phyloP scores from a whole-genome alignment of 2,113 vertebrate genomes.

The Excalfactoria chinensis region DNA sequence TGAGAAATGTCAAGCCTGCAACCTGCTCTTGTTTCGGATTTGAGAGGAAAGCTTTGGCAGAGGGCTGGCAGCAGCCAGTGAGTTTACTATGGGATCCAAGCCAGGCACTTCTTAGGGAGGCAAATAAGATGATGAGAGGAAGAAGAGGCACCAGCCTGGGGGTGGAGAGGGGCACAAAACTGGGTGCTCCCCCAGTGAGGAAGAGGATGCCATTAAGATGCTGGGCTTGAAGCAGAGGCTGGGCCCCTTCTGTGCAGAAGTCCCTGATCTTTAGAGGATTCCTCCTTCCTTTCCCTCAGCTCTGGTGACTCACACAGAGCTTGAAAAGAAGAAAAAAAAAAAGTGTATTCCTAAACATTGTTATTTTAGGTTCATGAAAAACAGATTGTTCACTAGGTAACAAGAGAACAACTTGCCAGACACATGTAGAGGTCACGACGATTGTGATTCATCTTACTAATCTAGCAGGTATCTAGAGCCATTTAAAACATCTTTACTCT shows the following conservation, averaged over 20 bases:
- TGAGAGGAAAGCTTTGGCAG: slow-evolving; percentile 59
- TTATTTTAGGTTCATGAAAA: slow-evolving; percentile 60
- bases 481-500: slow-evolving; percentile 1
- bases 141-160: background rate
- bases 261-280: background rate
- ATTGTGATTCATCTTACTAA: slow-evolving; percentile 56
- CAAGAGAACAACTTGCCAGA: slow-evolving; percentile 67
- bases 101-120: background rate
- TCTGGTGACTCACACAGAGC: slow-evolving; percentile 33
- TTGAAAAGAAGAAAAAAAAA: background rate
- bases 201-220: background rate
- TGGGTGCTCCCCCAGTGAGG: background rate
- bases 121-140: slow-evolving; percentile 13
- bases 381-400: slow-evolving; percentile 56
- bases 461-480: slow-evolving; percentile 40
- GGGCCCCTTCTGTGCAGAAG: background rate
- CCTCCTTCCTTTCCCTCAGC: slow-evolving; percentile 11
- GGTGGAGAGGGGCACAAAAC: background rate
- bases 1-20: slow-evolving; percentile 62
- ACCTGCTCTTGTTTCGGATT: slow-evolving; percentile 56
- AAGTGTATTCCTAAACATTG: slow-evolving; percentile 37
- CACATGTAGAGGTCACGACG: slow-evolving; percentile 48
- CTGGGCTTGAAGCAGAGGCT: fast-evolving
- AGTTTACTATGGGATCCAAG: background rate
- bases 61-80: slow-evolving; percentile 9